These are phyloP conservation scores for Sipha flava DNA, from an alignment of 1,140 invertebrate genomes.

Conservation along the genomic window DNA sequence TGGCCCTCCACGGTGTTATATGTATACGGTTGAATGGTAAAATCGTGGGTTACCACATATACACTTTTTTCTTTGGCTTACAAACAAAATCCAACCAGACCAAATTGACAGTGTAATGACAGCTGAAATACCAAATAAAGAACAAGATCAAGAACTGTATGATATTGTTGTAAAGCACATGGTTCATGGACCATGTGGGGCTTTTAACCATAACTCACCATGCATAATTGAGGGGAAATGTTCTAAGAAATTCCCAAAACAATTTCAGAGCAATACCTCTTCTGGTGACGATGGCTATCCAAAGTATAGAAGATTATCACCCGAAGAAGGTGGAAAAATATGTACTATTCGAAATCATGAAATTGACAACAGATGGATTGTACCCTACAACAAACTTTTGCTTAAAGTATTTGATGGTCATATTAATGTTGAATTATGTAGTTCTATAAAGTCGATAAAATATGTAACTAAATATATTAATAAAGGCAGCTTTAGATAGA, in stretches of 20 bases:
- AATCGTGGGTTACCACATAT: constrained; percentile 42
- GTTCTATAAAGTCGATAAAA: too few relatives aligned
- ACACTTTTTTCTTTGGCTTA: constrained; percentile 42
- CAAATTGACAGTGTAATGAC: constrained; percentile 41
- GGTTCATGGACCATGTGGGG: constrained; percentile 43
- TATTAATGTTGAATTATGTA: too few relatives aligned
- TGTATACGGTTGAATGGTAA: constrained; percentile 15
- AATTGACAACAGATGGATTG: too few relatives aligned
- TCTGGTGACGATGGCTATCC: constrained; percentile 44
- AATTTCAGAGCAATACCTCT: constrained; percentile 38
- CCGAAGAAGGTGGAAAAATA: too few relatives aligned
- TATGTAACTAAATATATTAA: too few relatives aligned
- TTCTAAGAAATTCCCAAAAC: constrained; percentile 40
- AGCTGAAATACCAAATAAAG: constrained; percentile 39
- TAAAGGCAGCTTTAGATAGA: too few relatives aligned
- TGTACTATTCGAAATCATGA: too few relatives aligned
- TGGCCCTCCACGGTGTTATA: background rate
- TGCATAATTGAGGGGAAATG: constrained; percentile 12
- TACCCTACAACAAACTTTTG: too few relatives aligned
- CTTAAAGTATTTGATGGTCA: too few relatives aligned
- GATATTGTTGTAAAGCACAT: constrained; percentile 42
- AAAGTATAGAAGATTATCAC: constrained; percentile 39
- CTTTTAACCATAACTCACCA: background rate
- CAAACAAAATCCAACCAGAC: constrained; percentile 35
- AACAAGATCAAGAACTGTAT: constrained; percentile 36